These are phyloP conservation scores for Phortica magna DNA, from an alignment of 2,888 invertebrate species.

Conservation along the genomic window DNA sequence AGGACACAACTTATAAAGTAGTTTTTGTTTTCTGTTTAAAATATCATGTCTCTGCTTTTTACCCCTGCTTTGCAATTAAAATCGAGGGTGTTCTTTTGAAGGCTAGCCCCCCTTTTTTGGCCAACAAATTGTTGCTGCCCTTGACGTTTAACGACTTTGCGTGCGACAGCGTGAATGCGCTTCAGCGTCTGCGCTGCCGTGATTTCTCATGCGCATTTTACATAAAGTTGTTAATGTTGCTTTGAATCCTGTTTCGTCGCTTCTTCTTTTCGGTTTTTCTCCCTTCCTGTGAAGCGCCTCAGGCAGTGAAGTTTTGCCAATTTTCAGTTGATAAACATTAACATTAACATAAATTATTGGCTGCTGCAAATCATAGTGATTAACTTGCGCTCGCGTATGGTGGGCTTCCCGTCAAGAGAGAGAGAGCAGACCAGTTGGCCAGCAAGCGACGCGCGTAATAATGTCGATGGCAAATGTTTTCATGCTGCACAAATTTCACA, in stretches of 20 bases:
- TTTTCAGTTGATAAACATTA: neutral
- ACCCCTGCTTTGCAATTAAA: conserved; percentile 21
- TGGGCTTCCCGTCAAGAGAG: no score
- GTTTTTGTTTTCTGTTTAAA: neutral
- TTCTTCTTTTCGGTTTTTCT: neutral
- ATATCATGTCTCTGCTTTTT: conserved; percentile 33
- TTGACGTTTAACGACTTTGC: conserved; percentile 22
- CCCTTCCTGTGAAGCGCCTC: neutral
- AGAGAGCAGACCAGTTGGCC: no score
- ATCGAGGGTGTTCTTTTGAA: neutral
- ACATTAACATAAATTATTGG: neutral
- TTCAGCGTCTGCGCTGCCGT: neutral
- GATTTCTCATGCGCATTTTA: conserved; percentile 17
- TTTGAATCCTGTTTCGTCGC: neutral
- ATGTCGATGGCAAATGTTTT: no score
- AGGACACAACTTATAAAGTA: no score
- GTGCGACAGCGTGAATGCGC: conserved; percentile 8
- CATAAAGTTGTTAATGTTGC: neutral
- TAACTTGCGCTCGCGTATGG: neutral
- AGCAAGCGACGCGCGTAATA: no score
- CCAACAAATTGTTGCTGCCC: conserved; percentile 15
- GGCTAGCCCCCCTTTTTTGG: neutral
- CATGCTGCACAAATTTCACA: conserved; percentile 1
- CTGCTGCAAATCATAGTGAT: neutral
- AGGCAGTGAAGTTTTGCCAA: neutral